Evolutionary conservation across 30 jellyfish, hydroid and myxozoan species (phyloP), one percentile per base, ranked within the genome.

Genomic region (Euphysa ruthae): DNA sequence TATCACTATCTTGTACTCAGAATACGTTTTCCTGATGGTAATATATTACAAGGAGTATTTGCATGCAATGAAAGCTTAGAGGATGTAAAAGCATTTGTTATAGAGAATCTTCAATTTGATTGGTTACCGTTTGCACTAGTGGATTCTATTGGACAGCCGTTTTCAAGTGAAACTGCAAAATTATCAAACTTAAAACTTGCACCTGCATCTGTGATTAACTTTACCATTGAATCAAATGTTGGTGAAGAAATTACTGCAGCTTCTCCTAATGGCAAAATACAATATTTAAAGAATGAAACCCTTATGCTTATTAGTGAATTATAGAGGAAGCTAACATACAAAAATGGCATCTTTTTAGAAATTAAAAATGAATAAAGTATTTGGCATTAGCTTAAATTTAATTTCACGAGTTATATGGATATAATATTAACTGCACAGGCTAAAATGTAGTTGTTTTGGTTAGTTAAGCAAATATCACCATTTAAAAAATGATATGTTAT

Each of bases 1-100:
- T 86, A 78, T 60, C 57, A 80, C 63, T 79, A 43, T 68, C 42
- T 76, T 19, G 78, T 86, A 5, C 54, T 86, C 4, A 75, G 96
- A 1, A 54, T 86, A 4, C 49, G 93, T 20, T 86, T 86, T 74
- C 96, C 96, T 19, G 96, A 86, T 73, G 96, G 91, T 4, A 35
- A 20, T 21, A 22, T 86, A 25, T 79, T 86, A 7, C 93, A 86
- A 63, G 96, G 96, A 18, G 74, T 93, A 31, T 86, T 86, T 69
- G 34, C 42, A 49, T 60, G 87, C 63, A 42, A 61, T 14, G 96
- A 79, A 4, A 65, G 42, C 43, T 34, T 85, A n/a, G 15, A 69
- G 21, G 96, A 85, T 20, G 85, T 85, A 1, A 6, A 44, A 25
- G 38, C 43, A 16, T 85, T 78, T 73, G 91, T 85, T 1, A 49